A percentile compares a stretch with the other conserved stretches of the same genome.
Conservation (phyloP, 2,113 vertebrate genomes). For the Copsychus sechellarum region DNA sequence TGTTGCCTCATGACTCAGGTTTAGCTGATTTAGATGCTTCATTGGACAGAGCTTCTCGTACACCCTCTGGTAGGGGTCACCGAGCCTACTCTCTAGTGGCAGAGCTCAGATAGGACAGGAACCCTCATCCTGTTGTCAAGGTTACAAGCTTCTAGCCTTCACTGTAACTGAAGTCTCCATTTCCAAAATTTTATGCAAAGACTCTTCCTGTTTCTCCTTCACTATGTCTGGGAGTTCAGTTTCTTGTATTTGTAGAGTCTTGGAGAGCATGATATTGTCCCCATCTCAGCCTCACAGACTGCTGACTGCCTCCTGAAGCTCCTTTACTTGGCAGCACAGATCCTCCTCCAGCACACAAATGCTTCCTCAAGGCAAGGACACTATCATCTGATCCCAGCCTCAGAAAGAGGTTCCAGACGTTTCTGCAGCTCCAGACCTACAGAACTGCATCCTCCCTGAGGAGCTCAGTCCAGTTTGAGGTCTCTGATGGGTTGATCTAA, state of each 20-base stretch:
- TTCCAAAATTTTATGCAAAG: not conserved
- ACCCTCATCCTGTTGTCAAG: fast-evolving
- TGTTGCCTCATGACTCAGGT: not conserved
- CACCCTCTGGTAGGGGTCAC: not conserved
- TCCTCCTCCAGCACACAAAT: not conserved
- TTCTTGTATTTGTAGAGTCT: not conserved
- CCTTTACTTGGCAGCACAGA: not conserved
- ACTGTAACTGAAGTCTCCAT: not conserved
- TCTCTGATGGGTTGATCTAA: not conserved
- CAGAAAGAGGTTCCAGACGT: not conserved
- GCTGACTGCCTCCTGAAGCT: not conserved
- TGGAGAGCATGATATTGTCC: not conserved
- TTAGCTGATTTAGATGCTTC: not conserved
- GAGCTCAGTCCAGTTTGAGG: not conserved
- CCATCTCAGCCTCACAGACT: not conserved
- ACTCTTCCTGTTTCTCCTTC: not conserved
- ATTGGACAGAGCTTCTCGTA: not conserved
- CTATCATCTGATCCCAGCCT: not conserved
- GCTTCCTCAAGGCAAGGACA: not conserved
- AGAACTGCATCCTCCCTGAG: not conserved
- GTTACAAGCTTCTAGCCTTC: not conserved
- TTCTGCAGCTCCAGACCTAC: not conserved
- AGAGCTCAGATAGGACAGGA: not conserved
- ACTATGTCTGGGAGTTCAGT: not conserved
- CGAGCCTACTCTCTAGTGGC: not conserved